Base-by-base conservation (phyloP, 2,888 invertebrate genomes). In the Deilephila porcellus region DNA sequence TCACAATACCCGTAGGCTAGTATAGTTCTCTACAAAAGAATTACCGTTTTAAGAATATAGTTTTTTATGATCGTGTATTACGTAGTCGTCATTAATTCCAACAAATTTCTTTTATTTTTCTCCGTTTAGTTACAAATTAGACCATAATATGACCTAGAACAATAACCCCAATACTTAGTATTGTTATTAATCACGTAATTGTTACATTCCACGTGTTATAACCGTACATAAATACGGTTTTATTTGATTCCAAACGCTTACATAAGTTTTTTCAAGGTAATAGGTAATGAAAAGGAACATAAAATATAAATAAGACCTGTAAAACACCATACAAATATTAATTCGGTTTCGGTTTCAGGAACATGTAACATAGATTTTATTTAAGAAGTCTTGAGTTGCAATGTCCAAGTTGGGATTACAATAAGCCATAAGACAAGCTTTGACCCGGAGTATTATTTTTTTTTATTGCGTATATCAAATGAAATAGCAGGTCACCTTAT, bases 161-260 rank as follows among this genome's bases (percentile, higher is more conserved):
- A 52, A 52, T 52, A 67, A 67, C 67, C 67, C 19, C 2, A 29
- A 67, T 67, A 67, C 6, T 14, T 8, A 34, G 6, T 25, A 67
- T 67, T 29, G 67, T 67, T 67, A 6, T 14, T 67, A 67, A 67
- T 52, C 67, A 67, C 67, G 67, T 52, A 52, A 67, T 29, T 52
- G 45, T 52, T 17, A 67, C 45, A 63, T 63, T 67, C 25, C 20
- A 45, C 52, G 25, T 67, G 52, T 52, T 14, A 67, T 7, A 45
- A 45, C n/a, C 20, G 20, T 2, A 67, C 25, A 67, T 67, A 67
- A 67, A 52, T 67, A 52, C 0, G 25, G 17, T 67, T 67, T 63
- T 52, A 45, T 67, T 67, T 52, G 14, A 67, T 17, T 52, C 25
- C 25, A 64, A 63, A 63, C 4, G 7, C 17, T 19, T 34, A 62